Conservation (phyloP, 1,140 invertebrate genomes). For the Papilio machaon region DNA sequence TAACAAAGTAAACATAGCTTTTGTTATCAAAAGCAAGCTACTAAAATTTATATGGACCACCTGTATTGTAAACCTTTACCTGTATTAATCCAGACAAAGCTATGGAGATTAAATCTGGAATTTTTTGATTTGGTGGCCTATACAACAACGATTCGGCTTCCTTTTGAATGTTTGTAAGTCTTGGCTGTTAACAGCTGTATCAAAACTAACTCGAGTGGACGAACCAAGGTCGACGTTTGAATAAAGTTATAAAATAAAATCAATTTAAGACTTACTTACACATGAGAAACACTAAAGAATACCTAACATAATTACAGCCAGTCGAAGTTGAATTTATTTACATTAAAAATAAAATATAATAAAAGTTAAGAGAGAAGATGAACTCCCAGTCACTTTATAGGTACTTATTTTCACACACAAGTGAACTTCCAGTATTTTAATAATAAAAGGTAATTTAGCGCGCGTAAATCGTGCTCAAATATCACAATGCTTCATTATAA, state of each 20-base stretch:
- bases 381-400: not conserved
- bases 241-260: not conserved
- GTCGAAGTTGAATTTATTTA: not conserved
- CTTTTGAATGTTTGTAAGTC: not conserved
- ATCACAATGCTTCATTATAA: slow-evolving; percentile 26
- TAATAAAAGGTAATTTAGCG: slow-evolving; percentile 18
- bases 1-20: slow-evolving; percentile 8
- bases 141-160: not conserved
- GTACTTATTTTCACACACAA: not conserved
- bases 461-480: slow-evolving; percentile 12
- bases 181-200: not conserved
- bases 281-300: not conserved
- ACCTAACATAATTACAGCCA: not conserved
- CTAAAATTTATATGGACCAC: slow-evolving; percentile 17
- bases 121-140: not conserved
- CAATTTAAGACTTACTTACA: not conserved
- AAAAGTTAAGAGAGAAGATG: not conserved
- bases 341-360: no score
- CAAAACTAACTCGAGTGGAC: not conserved
- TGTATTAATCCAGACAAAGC: not conserved
- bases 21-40: slow-evolving; percentile 3
- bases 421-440: not conserved
- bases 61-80: not conserved
- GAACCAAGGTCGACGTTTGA: not conserved
- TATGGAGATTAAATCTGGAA: slow-evolving; percentile 8